Evolutionary conservation across 2,113 vertebrate genomes (phyloP).

Genomic region (Cyphomyrus discorhynchus): DNA sequence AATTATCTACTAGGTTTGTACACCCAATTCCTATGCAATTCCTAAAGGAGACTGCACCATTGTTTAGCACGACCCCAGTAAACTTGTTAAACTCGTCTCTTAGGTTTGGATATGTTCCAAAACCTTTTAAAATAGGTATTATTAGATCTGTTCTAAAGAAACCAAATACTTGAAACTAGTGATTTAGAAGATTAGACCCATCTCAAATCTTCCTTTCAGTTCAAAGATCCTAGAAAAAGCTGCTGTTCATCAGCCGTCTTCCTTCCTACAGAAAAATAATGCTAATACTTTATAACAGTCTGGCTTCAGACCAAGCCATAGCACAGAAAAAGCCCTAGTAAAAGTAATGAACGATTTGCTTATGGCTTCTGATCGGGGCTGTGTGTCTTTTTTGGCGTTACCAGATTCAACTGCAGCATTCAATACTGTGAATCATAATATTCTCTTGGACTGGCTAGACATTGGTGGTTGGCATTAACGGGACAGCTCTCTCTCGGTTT

Average conservation of each 20-base stretch:
- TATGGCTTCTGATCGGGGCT: background rate
- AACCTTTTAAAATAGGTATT: background rate
- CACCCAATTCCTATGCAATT: background rate
- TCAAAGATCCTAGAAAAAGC: background rate
- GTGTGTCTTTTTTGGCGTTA: background rate
- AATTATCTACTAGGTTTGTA: background rate
- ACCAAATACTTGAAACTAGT: background rate
- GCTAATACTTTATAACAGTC: background rate
- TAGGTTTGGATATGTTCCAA: background rate
- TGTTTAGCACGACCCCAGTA: background rate
- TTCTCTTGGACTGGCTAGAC: background rate
- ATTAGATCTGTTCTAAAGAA: background rate
- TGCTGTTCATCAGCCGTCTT: background rate
- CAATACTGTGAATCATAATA: background rate
- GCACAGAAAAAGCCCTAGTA: too few species aligned
- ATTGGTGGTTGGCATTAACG: background rate
- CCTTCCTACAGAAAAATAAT: background rate
- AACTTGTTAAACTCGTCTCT: background rate
- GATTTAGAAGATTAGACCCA: background rate
- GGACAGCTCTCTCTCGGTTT: background rate
- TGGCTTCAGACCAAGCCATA: background rate
- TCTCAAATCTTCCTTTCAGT: background rate
- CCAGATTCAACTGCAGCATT: background rate
- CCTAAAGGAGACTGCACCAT: background rate
- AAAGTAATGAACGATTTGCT: background rate